Percentiles rank a stretch among this genome's conserved stretches.
These are phyloP conservation scores for Lutjanus campechanus DNA, from an alignment of 2,797 vertebrate genomes.

Conservation along the genomic window DNA sequence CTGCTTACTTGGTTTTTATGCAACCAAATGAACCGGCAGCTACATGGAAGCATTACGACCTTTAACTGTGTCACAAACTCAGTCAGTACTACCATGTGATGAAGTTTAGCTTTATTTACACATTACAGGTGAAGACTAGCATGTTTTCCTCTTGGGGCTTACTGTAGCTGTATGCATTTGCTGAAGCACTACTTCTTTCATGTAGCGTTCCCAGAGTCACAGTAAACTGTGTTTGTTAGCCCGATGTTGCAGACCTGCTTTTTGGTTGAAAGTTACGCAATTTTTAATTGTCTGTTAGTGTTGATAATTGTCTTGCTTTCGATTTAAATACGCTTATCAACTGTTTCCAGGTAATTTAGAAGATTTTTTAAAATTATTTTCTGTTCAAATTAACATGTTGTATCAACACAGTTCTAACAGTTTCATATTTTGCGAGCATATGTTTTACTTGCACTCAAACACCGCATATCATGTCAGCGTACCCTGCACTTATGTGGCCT, in stretches of 20 bases:
- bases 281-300: not conserved
- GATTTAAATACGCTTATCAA: not conserved
- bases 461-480: not conserved
- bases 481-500: constrained; percentile 3
- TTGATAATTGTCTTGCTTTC: not conserved
- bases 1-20: too few species aligned
- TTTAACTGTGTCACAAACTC: not conserved
- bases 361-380: not conserved
- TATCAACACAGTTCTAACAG: not conserved
- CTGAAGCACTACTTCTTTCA: not conserved
- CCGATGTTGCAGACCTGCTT: not conserved
- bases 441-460: not conserved
- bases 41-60: not conserved
- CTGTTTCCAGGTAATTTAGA: not conserved
- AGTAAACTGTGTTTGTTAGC: not conserved
- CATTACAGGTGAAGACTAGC: not conserved
- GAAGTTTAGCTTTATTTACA: not conserved
- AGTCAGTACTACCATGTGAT: too few species aligned
- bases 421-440: not conserved
- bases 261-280: not conserved
- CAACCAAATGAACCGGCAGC: too few species aligned
- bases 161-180: not conserved
- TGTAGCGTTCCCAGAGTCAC: not conserved
- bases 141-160: not conserved
- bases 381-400: not conserved